Conservation (phyloP, 1,140 invertebrate genomes). For the Drosophila suzukii region DNA sequence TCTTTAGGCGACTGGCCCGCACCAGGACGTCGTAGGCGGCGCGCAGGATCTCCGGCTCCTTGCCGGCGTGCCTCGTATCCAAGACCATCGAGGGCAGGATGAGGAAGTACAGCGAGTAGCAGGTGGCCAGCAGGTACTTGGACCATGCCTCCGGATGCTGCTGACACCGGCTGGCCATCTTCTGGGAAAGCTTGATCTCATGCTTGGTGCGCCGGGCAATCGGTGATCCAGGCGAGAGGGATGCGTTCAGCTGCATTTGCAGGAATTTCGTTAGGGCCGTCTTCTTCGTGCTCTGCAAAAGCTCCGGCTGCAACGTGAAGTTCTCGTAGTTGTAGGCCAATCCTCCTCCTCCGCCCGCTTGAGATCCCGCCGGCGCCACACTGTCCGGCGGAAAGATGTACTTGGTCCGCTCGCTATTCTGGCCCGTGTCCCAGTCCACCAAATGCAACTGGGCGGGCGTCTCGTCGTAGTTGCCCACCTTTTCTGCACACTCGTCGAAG, state of each 20-base stretch:
- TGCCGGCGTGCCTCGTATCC: conserved; percentile 85
- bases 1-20: conserved; percentile 91
- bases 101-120: conserved; percentile 98
- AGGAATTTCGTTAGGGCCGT: conserved; percentile 81
- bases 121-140: conserved; percentile 93
- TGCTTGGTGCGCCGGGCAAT: conserved; percentile 97
- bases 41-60: conserved; percentile 91
- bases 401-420: conserved; percentile 94
- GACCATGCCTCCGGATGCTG: conserved; percentile 94
- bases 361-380: conserved; percentile 38
- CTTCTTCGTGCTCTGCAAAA: conserved; percentile 84
- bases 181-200: conserved; percentile 96
- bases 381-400: conserved; percentile 97
- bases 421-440: conserved; percentile 89
- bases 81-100: conserved; percentile 92
- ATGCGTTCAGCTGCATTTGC: conserved; percentile 84
- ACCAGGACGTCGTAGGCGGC: conserved; percentile 94
- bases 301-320: conserved; percentile 85
- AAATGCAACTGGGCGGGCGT: conserved; percentile 86
- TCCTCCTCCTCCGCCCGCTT: conserved; percentile 1
- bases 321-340: conserved; percentile 85
- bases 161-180: conserved; percentile 92
- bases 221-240: conserved; percentile 91
- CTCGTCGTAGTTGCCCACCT: conserved; percentile 88
- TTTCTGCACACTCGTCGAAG: conserved; percentile 98